Conservation (phyloP, 2,797 vertebrate species). For the Echiichthys vipera region DNA sequence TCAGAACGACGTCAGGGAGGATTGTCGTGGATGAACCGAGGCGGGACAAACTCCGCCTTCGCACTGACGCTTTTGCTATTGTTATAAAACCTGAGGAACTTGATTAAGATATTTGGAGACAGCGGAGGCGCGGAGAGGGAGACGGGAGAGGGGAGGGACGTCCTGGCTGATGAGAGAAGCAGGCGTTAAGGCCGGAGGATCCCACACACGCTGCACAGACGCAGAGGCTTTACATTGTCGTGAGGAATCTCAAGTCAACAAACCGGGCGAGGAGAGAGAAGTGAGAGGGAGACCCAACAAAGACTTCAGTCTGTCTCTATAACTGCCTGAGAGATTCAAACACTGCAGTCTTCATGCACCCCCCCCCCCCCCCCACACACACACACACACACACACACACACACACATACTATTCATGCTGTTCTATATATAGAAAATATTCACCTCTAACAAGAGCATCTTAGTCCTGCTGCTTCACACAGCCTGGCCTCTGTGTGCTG, state of each 20-base stretch:
- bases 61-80: neutral
- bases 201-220: neutral
- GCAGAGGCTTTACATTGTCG: conserved; percentile 56
- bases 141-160: neutral
- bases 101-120: conserved; percentile 1
- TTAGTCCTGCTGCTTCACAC: conserved; percentile 22
- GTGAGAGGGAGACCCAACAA: conserved; percentile 66
- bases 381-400: conserved; percentile 12
- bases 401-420: conserved; percentile 41
- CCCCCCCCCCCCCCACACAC: neutral
- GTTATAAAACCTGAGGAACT: conserved; percentile 62
- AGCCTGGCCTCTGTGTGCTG: conserved; percentile 42
- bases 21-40: neutral
- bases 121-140: no score
- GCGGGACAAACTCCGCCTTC: conserved; percentile 3
- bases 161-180: conserved; percentile 9
- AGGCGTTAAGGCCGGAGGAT: neutral
- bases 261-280: conserved; percentile 39
- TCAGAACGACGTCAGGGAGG: neutral
- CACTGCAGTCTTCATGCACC: conserved; percentile 53
- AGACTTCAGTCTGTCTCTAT: conserved; percentile 69
- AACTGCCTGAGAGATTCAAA: conserved; percentile 53
- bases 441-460: conserved; percentile 44
- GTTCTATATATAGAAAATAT: conserved; percentile 58
- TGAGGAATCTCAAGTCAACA: conserved; percentile 79